Percentiles rank a stretch among this genome's conserved stretches.
Evolutionary conservation across 2,888 invertebrate species (phyloP).

Genomic region (Nebria brevicollis): DNA sequence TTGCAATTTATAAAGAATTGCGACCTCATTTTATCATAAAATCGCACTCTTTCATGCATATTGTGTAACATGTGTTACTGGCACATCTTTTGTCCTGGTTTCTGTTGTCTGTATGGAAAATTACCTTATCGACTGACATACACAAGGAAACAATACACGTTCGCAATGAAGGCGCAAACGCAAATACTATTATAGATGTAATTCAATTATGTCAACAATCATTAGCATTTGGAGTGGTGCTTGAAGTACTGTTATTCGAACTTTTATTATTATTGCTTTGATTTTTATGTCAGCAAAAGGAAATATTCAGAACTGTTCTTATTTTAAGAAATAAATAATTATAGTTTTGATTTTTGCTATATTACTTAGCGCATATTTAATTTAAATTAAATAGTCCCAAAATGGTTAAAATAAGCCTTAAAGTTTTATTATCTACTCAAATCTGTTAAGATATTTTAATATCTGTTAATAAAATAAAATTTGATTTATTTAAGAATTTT

Average conservation of each 20-base stretch:
- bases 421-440: not conserved
- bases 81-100: constrained; percentile 38
- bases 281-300: no score
- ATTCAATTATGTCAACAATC: constrained; percentile 15
- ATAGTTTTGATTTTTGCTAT: no score
- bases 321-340: no score
- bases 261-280: not conserved
- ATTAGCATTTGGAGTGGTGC: not conserved
- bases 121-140: constrained; percentile 15
- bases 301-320: no score
- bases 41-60: constrained; percentile 19
- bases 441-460: not conserved
- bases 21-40: constrained; percentile 1
- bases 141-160: constrained; percentile 10
- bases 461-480: not conserved
- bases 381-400: no score
- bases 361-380: no score
- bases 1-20: not conserved
- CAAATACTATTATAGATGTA: not conserved
- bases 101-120: constrained; percentile 11
- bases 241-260: constrained; percentile 5
- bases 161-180: not conserved
- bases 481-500: not conserved
- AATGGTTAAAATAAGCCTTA: no score
- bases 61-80: constrained; percentile 31